These are phyloP conservation scores for Drosophila gunungcola DNA, from an alignment of 1,140 invertebrate genomes.

Conservation along the genomic window DNA sequence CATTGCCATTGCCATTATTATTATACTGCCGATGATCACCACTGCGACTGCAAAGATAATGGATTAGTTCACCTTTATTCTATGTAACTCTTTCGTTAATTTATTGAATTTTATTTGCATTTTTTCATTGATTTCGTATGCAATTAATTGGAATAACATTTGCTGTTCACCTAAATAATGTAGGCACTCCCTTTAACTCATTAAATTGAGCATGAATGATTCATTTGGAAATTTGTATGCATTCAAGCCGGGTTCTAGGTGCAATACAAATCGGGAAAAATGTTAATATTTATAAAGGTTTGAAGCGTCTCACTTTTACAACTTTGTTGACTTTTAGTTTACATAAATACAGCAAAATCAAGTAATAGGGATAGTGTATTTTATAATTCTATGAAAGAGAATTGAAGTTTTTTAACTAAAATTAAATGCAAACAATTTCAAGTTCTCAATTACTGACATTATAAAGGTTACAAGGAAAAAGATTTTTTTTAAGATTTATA, in stretches of 20 bases:
- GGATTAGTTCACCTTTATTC: neutral
- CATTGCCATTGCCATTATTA: slow-evolving; percentile 28
- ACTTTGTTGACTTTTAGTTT: too few species aligned
- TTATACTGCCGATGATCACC: slow-evolving; percentile 46
- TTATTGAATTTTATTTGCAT: neutral
- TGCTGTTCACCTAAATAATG: neutral
- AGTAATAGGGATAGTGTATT: too few species aligned
- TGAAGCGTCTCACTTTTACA: too few species aligned
- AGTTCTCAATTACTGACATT: too few species aligned
- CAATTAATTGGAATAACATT: neutral
- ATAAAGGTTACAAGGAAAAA: too few species aligned
- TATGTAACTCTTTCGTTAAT: neutral
- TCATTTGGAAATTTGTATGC: slow-evolving; percentile 2
- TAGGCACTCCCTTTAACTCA: neutral
- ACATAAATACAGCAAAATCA: too few species aligned
- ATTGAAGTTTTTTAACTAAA: too few species aligned
- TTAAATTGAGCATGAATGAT: slow-evolving; percentile 1
- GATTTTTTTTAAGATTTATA: too few species aligned
- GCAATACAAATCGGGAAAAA: neutral
- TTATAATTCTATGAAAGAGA: too few species aligned
- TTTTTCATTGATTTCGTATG: too few species aligned
- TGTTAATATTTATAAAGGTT: neutral
- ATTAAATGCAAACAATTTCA: too few species aligned
- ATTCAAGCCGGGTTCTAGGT: neutral
- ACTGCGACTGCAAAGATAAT: slow-evolving; percentile 2